Base-by-base conservation (phyloP, 2,888 invertebrate species). In the Clitarchus hookeri region DNA sequence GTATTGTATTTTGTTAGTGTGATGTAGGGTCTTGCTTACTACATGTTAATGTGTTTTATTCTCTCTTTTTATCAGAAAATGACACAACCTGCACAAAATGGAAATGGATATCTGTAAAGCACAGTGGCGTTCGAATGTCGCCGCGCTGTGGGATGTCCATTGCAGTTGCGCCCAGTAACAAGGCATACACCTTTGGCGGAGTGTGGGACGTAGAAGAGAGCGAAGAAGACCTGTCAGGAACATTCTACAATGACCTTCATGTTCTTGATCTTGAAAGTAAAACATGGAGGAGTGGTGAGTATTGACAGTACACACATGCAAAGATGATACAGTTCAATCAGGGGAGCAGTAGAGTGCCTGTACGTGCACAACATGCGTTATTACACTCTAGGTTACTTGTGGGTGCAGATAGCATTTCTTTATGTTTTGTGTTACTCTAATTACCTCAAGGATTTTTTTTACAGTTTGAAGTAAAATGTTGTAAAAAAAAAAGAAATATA, bases 171-270 rank as follows among this genome's bases (percentile, higher is more conserved):
- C 93, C 94, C 27, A 95, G 94, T 88, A 94, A 94, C 87, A 93
- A 94, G 85, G 96, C 95, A 0, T 96, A 96, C 89, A 94, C 96
- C 87, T 98, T 97, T 91, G 98, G 98, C 0, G 98, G 98, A 0
- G 96, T 98, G 19, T 93, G 94, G 92, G 98, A 98, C 89, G 93
- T 95, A 85, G 96, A 97, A 90, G 91, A 91, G 44, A 95, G 96
- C 85, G 97, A 98, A 85, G 97, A 97, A 90, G 94, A 95, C 87
- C 91, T 98, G 0, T 93, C 93, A 12, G 96, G 97, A 0, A 94
- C 94, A 87, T 97, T 98, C 92, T 96, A 94, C 89, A 96, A 97
- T 90, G 97, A 97, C 84, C 92, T 98, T 13, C 93, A 95, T 87
- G 92, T 94, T 53, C 90, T 98, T 9, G 98, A 98, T 90, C 90